These are phyloP conservation scores for Cassiopea andromeda DNA, from an alignment of 30 jellyfish, hydroid and myxozoan species.

Conservation along the genomic window DNA sequence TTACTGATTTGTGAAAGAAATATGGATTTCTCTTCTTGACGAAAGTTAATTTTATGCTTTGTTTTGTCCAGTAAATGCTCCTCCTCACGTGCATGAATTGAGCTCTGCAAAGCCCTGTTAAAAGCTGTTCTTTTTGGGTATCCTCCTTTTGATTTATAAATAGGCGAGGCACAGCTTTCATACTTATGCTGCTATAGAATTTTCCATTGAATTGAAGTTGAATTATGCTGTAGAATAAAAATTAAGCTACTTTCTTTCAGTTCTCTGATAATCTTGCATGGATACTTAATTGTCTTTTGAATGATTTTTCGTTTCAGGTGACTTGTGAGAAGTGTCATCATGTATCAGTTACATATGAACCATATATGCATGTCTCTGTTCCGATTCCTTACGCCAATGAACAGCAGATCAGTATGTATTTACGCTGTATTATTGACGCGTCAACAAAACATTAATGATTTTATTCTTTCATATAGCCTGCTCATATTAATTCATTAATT, in stretches of 20 bases:
- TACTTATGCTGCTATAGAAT: not conserved
- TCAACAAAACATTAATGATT: not conserved
- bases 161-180: no score
- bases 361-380: conserved; percentile 90
- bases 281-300: not conserved
- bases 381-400: conserved; percentile 93
- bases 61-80: no score
- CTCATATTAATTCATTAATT: not conserved
- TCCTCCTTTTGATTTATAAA: no score
- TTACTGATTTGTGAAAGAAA: no score
- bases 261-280: not conserved
- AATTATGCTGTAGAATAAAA: not conserved
- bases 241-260: no score
- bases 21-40: no score
- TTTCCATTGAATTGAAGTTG: not conserved
- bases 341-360: conserved; percentile 81
- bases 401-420: conserved; percentile 75
- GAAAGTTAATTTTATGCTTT: no score
- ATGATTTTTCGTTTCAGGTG: conserved; percentile 58
- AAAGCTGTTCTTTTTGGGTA: no score
- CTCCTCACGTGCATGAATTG: no score
- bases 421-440: not conserved
- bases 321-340: conserved; percentile 89
- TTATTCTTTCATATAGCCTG: not conserved
- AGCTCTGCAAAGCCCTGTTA: no score